These are phyloP conservation scores for Tenthredo distinguenda DNA, from an alignment of 2,888 invertebrate species.

Conservation along the genomic window DNA sequence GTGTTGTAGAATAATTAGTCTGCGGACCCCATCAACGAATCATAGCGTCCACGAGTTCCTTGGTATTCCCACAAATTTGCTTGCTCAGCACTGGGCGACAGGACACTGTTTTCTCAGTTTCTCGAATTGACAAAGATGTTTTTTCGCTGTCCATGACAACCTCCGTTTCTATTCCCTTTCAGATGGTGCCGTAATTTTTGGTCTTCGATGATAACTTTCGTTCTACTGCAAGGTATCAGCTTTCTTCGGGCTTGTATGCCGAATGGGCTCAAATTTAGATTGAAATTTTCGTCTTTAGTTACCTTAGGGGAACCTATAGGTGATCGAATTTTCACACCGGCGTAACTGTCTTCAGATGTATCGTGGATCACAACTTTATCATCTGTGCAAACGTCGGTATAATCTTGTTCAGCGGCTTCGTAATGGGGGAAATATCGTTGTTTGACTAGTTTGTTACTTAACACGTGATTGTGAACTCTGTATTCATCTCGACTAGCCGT, in stretches of 20 bases:
- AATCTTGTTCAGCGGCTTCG: not conserved
- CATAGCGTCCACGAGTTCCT: conserved; percentile 25
- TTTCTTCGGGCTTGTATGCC: not conserved
- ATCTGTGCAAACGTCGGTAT: not conserved
- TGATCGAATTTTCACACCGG: not conserved
- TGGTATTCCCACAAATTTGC: not conserved
- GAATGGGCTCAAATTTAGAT: not conserved
- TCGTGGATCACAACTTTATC: not conserved
- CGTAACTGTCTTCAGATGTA: not conserved
- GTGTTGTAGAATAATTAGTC: conserved; percentile 42
- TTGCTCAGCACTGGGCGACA: conserved; percentile 16
- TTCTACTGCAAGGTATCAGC: not conserved
- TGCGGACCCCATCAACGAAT: conserved; percentile 41
- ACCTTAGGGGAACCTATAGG: not conserved
- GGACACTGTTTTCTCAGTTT: conserved; percentile 13
- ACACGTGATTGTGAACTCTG: not conserved
- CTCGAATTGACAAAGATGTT: not conserved
- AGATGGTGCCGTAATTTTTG: not conserved
- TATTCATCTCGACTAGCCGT: not conserved
- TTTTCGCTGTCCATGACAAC: not conserved
- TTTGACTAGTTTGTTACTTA: not conserved
- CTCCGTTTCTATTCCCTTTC: too few species aligned
- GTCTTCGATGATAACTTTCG: conserved; percentile 16
- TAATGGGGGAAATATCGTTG: not conserved
- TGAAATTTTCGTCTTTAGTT: not conserved